phyloP scores from a whole-genome alignment of 2,797 vertebrate species.

The Acanthis flammea region DNA sequence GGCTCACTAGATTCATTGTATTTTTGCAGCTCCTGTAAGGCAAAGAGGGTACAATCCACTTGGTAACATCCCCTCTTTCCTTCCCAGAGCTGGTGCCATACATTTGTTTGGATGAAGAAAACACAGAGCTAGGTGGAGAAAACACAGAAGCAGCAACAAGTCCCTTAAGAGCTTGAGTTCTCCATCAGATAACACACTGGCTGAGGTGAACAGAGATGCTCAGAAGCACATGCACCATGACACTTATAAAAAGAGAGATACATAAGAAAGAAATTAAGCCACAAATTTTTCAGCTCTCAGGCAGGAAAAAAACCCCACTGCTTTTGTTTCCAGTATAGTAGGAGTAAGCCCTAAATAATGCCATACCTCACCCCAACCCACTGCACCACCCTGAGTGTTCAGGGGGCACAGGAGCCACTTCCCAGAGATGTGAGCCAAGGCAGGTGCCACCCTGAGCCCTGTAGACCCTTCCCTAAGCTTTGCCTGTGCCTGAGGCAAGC shows the following conservation, averaged over 20 bases:
- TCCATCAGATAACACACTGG: neutral
- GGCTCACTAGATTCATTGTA: neutral
- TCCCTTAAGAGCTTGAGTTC: neutral
- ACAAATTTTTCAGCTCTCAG: neutral
- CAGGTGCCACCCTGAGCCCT: neutral
- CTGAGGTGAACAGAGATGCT: neutral
- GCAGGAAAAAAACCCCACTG: rapidly evolving
- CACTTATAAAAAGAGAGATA: neutral
- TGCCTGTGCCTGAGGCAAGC: neutral
- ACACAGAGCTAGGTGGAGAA: neutral
- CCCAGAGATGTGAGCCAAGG: neutral
- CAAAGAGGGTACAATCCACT: neutral
- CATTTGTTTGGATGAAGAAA: neutral
- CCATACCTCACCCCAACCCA: neutral
- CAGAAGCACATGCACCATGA: neutral
- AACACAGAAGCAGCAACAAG: neutral
- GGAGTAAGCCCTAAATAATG: neutral
- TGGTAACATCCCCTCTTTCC: neutral
- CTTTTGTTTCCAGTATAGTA: neutral
- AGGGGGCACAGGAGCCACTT: neutral
- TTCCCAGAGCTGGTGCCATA: neutral
- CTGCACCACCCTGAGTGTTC: neutral
- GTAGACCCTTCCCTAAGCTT: neutral
- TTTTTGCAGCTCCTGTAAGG: neutral
- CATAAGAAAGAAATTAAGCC: neutral